phyloP scores from a whole-genome alignment of 2,888 invertebrate genomes.

The Dryococelus australis region DNA sequence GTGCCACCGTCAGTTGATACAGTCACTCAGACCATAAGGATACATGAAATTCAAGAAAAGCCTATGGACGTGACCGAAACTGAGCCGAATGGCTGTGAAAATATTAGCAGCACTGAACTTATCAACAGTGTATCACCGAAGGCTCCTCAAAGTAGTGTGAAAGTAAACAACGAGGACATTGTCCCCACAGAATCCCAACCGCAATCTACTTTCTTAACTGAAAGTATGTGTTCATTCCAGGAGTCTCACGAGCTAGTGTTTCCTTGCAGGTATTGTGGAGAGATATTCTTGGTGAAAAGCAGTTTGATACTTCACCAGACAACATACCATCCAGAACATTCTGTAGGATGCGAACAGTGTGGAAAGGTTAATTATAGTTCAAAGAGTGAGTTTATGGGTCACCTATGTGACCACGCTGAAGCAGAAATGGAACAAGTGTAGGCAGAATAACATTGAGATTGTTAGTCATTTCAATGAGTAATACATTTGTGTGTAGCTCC shows the following conservation, averaged over 20 bases:
- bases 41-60: background rate
- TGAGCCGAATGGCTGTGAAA: background rate
- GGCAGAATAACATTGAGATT: too few relatives aligned
- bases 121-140: background rate
- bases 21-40: background rate
- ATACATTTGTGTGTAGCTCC: too few relatives aligned
- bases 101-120: too few relatives aligned
- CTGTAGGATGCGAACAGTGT: conserved; percentile 37
- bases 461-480: too few relatives aligned
- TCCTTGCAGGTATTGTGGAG: conserved; percentile 38
- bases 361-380: conserved; percentile 36
- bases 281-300: conserved; percentile 40
- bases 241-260: conserved; percentile 35
- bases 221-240: conserved; percentile 35
- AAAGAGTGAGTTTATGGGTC: conserved; percentile 40
- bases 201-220: conserved; percentile 30
- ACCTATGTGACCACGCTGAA: conserved; percentile 34
- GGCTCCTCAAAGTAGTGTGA: background rate
- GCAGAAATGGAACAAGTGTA: background rate
- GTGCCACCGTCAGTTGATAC: background rate
- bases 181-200: conserved; percentile 13
- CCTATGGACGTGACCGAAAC: background rate
- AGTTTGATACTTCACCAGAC: conserved; percentile 40
- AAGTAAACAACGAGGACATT: background rate
- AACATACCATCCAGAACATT: conserved; percentile 39